Percentiles rank a stretch among this genome's conserved stretches.
These are phyloP conservation scores for Halictus ligatus DNA, from an alignment of 2,888 invertebrate species.

Conservation along the genomic window DNA sequence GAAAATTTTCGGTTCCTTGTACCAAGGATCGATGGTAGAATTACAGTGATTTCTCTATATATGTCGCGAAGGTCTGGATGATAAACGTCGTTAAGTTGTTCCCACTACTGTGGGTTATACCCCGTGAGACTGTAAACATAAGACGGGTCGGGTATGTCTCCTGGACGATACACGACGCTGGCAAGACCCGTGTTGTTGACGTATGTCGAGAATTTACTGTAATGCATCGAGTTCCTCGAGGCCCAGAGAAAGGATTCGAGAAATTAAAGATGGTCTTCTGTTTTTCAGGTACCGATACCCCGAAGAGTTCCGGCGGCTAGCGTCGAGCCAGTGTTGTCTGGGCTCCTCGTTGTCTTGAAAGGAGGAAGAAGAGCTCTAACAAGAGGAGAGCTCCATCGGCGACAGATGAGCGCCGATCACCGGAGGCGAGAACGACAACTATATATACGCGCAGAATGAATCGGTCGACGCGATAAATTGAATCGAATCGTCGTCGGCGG, in stretches of 20 bases:
- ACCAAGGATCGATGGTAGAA: neutral
- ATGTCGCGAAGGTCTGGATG: no score
- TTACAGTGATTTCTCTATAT: no score
- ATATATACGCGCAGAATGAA: slow-evolving; percentile 26
- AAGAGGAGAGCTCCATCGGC: slow-evolving; percentile 5
- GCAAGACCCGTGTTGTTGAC: no score
- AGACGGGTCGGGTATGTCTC: no score
- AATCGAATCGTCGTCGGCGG: slow-evolving; percentile 8
- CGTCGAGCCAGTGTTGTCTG: slow-evolving; percentile 59
- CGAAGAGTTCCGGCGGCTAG: slow-evolving; percentile 62
- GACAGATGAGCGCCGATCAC: slow-evolving; percentile 22
- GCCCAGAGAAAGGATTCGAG: neutral
- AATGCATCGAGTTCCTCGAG: neutral
- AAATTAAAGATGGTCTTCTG: slow-evolving; percentile 43
- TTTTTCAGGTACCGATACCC: slow-evolving; percentile 76
- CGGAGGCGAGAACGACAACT: neutral
- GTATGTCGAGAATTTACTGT: no score
- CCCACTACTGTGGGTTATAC: no score
- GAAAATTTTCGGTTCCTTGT: neutral
- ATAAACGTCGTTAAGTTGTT: no score
- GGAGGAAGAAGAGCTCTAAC: slow-evolving; percentile 21
- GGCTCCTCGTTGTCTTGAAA: slow-evolving; percentile 67
- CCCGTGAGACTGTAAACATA: no score
- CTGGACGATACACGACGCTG: no score
- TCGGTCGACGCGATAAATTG: slow-evolving; percentile 30